Evolutionary conservation across 2,797 vertebrate genomes (phyloP).

Genomic region (Poeciliopsis gracilis): DNA sequence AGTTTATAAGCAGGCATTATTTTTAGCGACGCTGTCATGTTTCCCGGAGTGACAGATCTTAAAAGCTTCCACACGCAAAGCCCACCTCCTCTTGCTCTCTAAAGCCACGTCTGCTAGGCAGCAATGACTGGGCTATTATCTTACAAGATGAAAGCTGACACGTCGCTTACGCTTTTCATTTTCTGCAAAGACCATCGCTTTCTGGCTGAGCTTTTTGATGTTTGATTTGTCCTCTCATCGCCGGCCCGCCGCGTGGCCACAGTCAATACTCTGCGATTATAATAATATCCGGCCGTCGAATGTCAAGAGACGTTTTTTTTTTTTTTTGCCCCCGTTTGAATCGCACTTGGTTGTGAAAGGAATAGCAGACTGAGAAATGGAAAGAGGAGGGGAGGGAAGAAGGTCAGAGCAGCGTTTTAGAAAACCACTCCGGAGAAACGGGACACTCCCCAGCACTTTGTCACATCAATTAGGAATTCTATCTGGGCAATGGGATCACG

Average conservation of each 20-base stretch:
- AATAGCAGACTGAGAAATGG: constrained; percentile 57
- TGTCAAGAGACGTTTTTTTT: constrained; percentile 58
- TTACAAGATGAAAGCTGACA: constrained; percentile 79
- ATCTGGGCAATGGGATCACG: constrained; percentile 69
- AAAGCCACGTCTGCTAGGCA: constrained; percentile 70
- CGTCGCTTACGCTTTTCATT: constrained; percentile 59
- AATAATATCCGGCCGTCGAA: constrained; percentile 73
- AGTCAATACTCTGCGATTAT: constrained; percentile 71
- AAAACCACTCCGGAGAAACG: constrained; percentile 73
- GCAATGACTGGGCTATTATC: constrained; percentile 72
- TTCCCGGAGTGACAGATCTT: constrained; percentile 72
- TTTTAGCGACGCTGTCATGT: constrained; percentile 80
- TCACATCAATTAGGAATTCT: constrained; percentile 81
- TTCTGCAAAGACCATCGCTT: constrained; percentile 61
- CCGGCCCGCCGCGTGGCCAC: constrained; percentile 39
- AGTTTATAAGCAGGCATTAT: constrained; percentile 78
- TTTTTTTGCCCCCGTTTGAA: constrained; percentile 59
- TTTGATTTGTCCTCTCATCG: constrained; percentile 68
- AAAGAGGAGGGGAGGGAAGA: constrained; percentile 18
- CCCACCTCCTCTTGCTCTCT: constrained; percentile 68
- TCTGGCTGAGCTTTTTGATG: constrained; percentile 64
- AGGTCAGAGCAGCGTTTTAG: constrained; percentile 66
- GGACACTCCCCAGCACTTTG: constrained; percentile 75
- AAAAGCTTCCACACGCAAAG: constrained; percentile 72
- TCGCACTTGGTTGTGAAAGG: constrained; percentile 58